These are phyloP conservation scores for Brevipalpus yothersi DNA, from an alignment of 1,140 invertebrate genomes.

Conservation along the genomic window DNA sequence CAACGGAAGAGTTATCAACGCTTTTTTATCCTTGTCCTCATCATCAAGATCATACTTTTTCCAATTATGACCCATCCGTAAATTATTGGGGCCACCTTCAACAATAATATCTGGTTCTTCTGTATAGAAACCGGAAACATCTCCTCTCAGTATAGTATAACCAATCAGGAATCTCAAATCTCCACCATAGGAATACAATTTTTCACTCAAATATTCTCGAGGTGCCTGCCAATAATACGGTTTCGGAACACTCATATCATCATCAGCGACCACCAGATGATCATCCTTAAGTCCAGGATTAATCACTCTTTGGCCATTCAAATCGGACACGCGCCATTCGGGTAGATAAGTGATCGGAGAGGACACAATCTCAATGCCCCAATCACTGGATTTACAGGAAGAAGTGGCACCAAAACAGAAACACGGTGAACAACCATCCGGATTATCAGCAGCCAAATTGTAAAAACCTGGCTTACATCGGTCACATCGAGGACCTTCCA, in stretches of 20 bases:
- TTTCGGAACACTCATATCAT: slow-evolving; percentile 34
- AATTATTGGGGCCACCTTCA: slow-evolving; percentile 28
- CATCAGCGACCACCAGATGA: slow-evolving; percentile 21
- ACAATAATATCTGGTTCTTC: slow-evolving; percentile 59
- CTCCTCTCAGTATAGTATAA: slow-evolving; percentile 63
- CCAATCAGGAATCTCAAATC: slow-evolving; percentile 41
- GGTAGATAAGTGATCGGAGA: neutral
- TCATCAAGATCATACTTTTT: slow-evolving; percentile 17
- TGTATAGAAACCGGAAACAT: slow-evolving; percentile 60
- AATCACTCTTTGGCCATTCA: slow-evolving; percentile 14
- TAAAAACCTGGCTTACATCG: slow-evolving; percentile 55
- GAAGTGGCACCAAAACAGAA: slow-evolving; percentile 69
- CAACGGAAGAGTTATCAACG: slow-evolving; percentile 33
- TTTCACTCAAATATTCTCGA: slow-evolving; percentile 27
- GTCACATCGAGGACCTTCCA: slow-evolving; percentile 35
- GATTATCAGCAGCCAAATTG: slow-evolving; percentile 41
- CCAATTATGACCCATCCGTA: slow-evolving; percentile 39
- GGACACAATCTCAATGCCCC: slow-evolving; percentile 9
- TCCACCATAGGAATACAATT: slow-evolving; percentile 52
- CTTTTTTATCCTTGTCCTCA: slow-evolving; percentile 27
- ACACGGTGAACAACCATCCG: slow-evolving; percentile 58
- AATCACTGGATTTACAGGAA: slow-evolving; percentile 33
- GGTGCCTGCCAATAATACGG: slow-evolving; percentile 75
- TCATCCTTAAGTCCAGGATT: slow-evolving; percentile 15
- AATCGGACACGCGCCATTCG: slow-evolving; percentile 22